A percentile compares a stretch with the other conserved stretches of the same genome.
Conservation (phyloP, 2,113 vertebrate genomes). For the Anas platyrhynchos region DNA sequence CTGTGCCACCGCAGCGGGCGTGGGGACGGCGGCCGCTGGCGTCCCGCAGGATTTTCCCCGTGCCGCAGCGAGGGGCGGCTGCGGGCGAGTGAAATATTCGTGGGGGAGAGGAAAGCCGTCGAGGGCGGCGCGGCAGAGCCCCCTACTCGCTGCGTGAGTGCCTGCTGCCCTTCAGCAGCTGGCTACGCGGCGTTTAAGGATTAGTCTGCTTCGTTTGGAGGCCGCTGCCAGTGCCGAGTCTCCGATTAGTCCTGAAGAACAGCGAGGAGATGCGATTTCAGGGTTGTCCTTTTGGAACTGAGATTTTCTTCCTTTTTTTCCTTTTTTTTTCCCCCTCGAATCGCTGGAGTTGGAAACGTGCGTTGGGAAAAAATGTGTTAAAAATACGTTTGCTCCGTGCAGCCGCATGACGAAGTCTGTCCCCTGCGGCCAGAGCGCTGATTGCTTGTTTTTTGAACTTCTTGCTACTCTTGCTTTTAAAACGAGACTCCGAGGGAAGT, state of each 20-base stretch:
- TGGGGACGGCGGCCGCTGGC: not conserved
- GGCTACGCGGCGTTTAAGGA: not conserved
- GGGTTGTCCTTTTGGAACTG: not conserved
- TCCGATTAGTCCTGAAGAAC: not conserved
- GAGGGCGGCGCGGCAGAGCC: not conserved
- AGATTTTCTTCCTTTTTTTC: not conserved
- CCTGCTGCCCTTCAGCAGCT: not conserved
- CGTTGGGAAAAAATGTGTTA: not conserved
- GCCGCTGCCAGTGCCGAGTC: not conserved
- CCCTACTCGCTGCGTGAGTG: too few species aligned
- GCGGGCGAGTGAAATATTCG: not conserved
- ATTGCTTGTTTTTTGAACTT: not conserved
- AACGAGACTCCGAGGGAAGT: not conserved
- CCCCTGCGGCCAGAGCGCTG: not conserved
- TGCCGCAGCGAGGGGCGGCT: not conserved
- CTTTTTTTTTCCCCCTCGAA: not conserved
- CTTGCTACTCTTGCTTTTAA: not conserved
- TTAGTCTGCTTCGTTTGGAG: not conserved
- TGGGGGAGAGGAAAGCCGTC: not conserved
- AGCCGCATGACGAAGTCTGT: not conserved
- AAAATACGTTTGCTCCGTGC: not conserved
- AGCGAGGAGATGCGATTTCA: not conserved
- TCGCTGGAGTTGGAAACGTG: not conserved
- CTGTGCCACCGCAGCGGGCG: not conserved
- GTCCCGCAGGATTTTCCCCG: not conserved